Conservation (phyloP, 2,797 vertebrate species). For the Prionace glauca region DNA sequence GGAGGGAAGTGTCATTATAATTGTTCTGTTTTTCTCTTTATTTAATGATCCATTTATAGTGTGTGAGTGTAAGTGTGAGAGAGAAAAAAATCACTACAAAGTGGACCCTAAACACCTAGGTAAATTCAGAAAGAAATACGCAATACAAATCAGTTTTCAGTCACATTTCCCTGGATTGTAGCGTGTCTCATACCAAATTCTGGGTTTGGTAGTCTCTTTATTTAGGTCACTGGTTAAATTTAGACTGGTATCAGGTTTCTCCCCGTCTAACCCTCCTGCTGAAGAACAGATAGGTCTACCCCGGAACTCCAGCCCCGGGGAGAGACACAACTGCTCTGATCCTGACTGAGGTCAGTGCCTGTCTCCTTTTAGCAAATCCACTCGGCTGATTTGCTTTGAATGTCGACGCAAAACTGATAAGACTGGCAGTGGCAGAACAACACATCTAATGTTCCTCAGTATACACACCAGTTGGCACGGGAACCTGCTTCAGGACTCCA, state of each 20-base stretch:
- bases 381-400: neutral
- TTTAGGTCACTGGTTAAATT: conserved; percentile 3
- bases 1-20: neutral
- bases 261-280: neutral
- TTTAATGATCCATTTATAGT: neutral
- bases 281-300: neutral
- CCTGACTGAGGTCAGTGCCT: neutral
- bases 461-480: neutral
- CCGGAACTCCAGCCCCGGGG: neutral
- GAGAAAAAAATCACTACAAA: neutral
- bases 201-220: neutral
- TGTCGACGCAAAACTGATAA: too few species aligned
- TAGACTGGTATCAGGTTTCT: neutral
- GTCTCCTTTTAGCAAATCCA: neutral
- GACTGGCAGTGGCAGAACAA: neutral
- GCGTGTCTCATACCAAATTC: neutral
- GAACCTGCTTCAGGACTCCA: neutral
- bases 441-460: neutral
- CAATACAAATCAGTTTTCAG: neutral
- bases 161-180: neutral
- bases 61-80: neutral
- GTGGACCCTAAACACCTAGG: neutral
- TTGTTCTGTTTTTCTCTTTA: too few species aligned
- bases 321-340: neutral
- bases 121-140: neutral